These are phyloP conservation scores for Leucophenga varia DNA, from an alignment of 1,140 invertebrate genomes.

Conservation along the genomic window DNA sequence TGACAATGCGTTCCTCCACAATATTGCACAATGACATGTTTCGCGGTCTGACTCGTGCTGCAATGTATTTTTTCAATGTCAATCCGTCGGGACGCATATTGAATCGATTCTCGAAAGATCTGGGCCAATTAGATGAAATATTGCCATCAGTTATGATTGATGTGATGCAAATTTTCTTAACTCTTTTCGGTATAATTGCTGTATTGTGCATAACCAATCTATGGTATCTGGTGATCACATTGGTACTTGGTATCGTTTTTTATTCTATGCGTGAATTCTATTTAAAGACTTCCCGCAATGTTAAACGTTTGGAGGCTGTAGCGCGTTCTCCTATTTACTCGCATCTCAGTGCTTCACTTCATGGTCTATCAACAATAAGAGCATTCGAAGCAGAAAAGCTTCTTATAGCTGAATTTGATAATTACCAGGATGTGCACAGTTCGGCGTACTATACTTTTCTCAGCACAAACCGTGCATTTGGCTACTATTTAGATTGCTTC, in stretches of 20 bases:
- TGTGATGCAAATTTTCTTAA: constrained; percentile 72
- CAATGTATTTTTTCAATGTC: constrained; percentile 78
- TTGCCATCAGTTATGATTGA: constrained; percentile 67
- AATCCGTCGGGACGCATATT: constrained; percentile 75
- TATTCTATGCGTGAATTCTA: constrained; percentile 76
- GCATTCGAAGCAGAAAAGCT: constrained; percentile 64
- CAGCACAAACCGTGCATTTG: constrained; percentile 78
- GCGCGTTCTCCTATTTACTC: constrained; percentile 78
- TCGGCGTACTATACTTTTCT: constrained; percentile 77
- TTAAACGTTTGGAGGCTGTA: constrained; percentile 84
- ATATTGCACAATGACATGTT: constrained; percentile 51
- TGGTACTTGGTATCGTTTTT: constrained; percentile 70
- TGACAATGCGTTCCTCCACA: constrained; percentile 73
- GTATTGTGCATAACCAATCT: constrained; percentile 75
- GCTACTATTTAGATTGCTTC: constrained; percentile 72
- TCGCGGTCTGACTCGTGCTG: constrained; percentile 51
- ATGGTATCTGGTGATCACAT: constrained; percentile 72
- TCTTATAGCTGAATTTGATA: constrained; percentile 68
- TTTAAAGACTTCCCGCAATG: constrained; percentile 75
- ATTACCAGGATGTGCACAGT: constrained; percentile 68
- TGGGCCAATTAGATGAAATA: constrained; percentile 59
- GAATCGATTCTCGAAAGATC: constrained; percentile 77
- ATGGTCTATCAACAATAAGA: constrained; percentile 75
- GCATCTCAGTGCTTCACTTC: constrained; percentile 71
- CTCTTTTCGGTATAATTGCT: constrained; percentile 72